Evolutionary conservation across 2,113 vertebrate genomes (phyloP), one percentile per base, ranked within the genome.

Genomic region (Labeo catla): DNA sequence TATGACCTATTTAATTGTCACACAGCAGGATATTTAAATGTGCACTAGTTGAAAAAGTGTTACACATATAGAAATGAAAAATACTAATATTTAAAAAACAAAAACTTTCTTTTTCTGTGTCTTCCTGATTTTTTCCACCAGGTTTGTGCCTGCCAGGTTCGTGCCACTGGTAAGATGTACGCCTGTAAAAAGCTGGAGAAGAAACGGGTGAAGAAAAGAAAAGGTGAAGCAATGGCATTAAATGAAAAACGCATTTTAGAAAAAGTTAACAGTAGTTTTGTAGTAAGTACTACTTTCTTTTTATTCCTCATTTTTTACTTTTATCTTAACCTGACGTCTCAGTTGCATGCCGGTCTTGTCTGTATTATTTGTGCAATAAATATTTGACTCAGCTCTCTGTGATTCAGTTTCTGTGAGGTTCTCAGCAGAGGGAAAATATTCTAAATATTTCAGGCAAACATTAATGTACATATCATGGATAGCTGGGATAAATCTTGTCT

Each of bases 131-230:
- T 21, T 79, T 76, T 6, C 76, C 28, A 77, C 74, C 89, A 97
- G 96, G 96, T 97, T 85, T 97, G 96, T 0, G 96, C 96, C n/a
- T 97, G 96, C 90, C 96, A 97, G 91, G 96, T 97, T 21, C 92
- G 96, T 85, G 95, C 96, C 10, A 97, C 96, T 0, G 96, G 96
- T 49, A 97, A 97, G 92, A 97, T 97, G 96, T 97, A 97, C 0
- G 96, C 96, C 84, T 97, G 96, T 89, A 97, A 97, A 92, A 97
- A 97, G 90, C 93, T 97, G 89, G 96, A 97, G 93, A 97, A 97
- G 93, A 97, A 97, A 90, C 93, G 96, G 86, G 97, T 97, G 89
- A 97, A 97, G 91, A 97, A 97, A 90, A 94, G 96, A 91, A 97
- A 97, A 93, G 96, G 96, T 49, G 96, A 97, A 87, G 94, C 95